Base-by-base conservation (phyloP, 2,113 vertebrate genomes). In the Neolamprologus brichardi region DNA sequence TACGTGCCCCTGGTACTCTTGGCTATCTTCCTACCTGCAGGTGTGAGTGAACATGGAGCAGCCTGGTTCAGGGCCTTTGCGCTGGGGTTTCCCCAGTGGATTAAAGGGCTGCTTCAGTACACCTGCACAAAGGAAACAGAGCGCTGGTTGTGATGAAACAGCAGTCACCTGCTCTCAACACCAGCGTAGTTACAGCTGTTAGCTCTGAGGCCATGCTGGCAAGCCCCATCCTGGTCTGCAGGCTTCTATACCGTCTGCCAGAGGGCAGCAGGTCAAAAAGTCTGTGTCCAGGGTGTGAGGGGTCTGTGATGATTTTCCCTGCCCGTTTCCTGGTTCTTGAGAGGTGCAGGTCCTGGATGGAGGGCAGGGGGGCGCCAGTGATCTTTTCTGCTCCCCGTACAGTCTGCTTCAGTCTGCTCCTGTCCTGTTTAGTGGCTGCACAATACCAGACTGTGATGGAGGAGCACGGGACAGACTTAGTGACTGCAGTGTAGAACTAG, bases 301-400 rank as follows among this genome's bases (percentile, higher is more conserved):
- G 53, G 20, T 25, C 20, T 25, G 11, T 13, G 11, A 54, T 23
- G 20, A 54, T 54, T 13, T 54, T 13, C 6, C 20, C 3, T 54
- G 6, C 20, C 6, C 0, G 6, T 54, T 54, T 54, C 6, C 52
- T 54, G 52, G 4, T 3, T 54, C 52, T 54, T 54, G 52, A 54
- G 20, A 23, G 20, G 20, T 23, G 0, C 52, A 54, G 20, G 1
- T 54, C 11, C 52, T 23, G 52, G 52, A 23, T 54, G 52, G 20
- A 54, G 6, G 2, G 52, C 52, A 54, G 52, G 20, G 52, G 52
- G 20, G 20, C 1, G 1, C 20, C 20, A 0, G 0, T 23, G 52
- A 54, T 25, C 4, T 0, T 54, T 54, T 54, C 20, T 3, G 11
- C 53, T 25, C 4, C 53, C 1, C 0, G 0, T 25, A 7, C 20